Evolutionary conservation across 2,797 vertebrate genomes (phyloP), one percentile per base, ranked within the genome.

Genomic region (Scarus forsteni): DNA sequence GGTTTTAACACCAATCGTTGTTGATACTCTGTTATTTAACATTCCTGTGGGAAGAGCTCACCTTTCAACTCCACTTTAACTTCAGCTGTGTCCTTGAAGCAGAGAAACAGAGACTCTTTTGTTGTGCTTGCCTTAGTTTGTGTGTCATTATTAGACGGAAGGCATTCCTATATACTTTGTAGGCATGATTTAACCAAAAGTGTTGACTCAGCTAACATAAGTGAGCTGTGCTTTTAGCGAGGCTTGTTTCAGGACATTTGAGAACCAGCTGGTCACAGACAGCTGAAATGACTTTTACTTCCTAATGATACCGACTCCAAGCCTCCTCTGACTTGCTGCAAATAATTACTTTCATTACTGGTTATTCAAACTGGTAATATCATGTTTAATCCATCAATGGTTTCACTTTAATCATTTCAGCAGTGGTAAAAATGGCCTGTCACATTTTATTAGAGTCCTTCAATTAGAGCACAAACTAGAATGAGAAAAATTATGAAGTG

Each of bases 21-120:
- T 70, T 72, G 78, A 72, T 72, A 36, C 58, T 9, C 64, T 71
- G 69, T 75, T 84, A 80, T 89, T 87, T 89, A 80, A 69, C 86
- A 88, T 90, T 90, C 84, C 80, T 86, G 77, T 78, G 81, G 70
- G 82, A 53, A 71, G 71, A 85, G 83, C 80, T 91, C 87, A 85
- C 87, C 85, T 91, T 87, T 88, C 81, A 88, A 13, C 74, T 48
- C 60, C 1, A 56, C 43, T 18, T 70, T 72, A 75, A 84, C 80
- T 86, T 60, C 58, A 56, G 53, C 74, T 56, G 61, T 56, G 61
- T 80, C 59, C 70, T 80, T 50, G 18, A 74, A 55, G 56, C 38
- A 51, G 43, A 66, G 58, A 74, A 34, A 88, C 75, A 79, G 65
- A 81, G 66, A 60, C 51, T 39, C 71, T 75, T 69, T 88, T 86